A percentile compares a stretch with the other conserved stretches of the same genome.
Conservation (phyloP, 1,140 invertebrate genomes). For the Pteromalus puparum region DNA sequence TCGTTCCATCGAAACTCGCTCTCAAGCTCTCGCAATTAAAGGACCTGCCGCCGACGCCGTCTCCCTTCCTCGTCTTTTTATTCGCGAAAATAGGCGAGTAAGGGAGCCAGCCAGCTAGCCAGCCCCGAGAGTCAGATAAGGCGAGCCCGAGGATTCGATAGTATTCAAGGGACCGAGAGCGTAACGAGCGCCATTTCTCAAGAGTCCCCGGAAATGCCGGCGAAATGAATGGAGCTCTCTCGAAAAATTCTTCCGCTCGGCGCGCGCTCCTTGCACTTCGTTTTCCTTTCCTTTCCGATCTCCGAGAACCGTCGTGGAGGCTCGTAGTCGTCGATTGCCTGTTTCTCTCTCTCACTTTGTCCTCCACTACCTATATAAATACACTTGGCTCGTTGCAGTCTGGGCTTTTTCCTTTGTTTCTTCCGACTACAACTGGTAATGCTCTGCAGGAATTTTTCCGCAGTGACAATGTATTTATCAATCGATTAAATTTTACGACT, state of each 20-base stretch:
- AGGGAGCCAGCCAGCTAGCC: neutral
- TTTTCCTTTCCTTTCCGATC: neutral
- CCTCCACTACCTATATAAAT: too few species aligned
- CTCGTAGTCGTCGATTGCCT: neutral
- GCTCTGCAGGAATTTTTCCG: too few species aligned
- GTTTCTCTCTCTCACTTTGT: neutral
- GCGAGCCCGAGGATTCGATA: constrained; percentile 58
- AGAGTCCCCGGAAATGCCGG: constrained; percentile 45
- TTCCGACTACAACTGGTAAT: too few species aligned
- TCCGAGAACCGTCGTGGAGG: neutral
- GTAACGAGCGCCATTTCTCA: constrained; percentile 64
- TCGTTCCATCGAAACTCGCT: constrained; percentile 18
- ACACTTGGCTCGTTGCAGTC: too few species aligned
- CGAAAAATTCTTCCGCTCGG: constrained; percentile 54
- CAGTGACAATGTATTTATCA: too few species aligned
- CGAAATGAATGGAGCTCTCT: constrained; percentile 59
- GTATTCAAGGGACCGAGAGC: constrained; percentile 59
- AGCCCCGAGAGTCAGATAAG: neutral
- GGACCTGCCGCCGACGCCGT: neutral
- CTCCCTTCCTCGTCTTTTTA: neutral
- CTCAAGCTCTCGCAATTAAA: constrained; percentile 26
- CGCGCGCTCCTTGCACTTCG: constrained; percentile 11
- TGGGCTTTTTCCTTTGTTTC: too few species aligned
- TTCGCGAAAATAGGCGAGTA: neutral
- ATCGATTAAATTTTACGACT: too few species aligned